Conservation (phyloP, 2,113 vertebrate genomes). For the Uria lomvia region DNA sequence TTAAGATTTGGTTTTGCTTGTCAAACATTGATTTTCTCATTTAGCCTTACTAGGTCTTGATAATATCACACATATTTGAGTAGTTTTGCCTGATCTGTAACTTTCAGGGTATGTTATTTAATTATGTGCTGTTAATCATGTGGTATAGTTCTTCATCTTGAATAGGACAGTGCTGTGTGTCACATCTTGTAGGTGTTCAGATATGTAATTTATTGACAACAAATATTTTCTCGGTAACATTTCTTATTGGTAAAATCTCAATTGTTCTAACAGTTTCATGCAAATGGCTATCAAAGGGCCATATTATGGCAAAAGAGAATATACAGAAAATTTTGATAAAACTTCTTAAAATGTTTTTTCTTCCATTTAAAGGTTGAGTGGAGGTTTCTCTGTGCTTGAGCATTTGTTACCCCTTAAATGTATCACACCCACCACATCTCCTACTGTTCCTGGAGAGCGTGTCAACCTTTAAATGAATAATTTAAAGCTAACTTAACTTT, state of each 20-base stretch:
- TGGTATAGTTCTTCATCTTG: neutral
- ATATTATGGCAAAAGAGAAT: neutral
- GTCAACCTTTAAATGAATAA: conserved; percentile 37
- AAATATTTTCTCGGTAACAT: neutral
- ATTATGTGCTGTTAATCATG: neutral
- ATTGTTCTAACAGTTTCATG: neutral
- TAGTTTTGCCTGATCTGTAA: neutral
- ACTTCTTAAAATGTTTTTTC: neutral
- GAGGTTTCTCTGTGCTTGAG: neutral
- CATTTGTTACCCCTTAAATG: conserved; percentile 16
- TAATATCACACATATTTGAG: neutral
- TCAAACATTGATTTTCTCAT: neutral
- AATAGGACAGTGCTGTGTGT: neutral
- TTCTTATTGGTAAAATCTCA: neutral
- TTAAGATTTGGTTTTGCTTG: neutral
- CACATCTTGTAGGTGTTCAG: neutral
- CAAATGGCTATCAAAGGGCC: neutral
- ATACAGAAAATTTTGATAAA: neutral
- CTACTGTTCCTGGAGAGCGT: conserved; percentile 3
- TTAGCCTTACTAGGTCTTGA: neutral
- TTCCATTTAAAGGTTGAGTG: neutral
- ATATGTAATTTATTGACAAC: neutral
- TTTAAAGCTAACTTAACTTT: conserved; percentile 43
- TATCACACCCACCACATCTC: conserved; percentile 26
- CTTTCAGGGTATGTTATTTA: neutral